Evolutionary conservation across 2,113 vertebrate genomes (phyloP).

Genomic region (Saguinus imperator): DNA sequence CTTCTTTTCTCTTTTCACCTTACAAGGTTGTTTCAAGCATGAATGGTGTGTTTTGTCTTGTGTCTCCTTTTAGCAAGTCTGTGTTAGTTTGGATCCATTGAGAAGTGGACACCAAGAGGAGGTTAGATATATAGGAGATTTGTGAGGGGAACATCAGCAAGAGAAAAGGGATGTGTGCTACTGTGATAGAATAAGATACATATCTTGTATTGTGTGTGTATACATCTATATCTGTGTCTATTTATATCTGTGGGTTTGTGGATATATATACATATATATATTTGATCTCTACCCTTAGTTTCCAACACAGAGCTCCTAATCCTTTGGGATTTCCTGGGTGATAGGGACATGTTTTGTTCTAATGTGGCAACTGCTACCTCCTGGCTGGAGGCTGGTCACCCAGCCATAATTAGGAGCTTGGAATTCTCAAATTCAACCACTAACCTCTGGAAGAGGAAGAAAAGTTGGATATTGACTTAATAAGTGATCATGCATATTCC

Average conservation of each 20-base stretch:
- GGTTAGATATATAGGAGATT: neutral
- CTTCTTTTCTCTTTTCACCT: neutral
- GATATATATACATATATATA: fast-evolving
- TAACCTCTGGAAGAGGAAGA: too few relatives aligned
- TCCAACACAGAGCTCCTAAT: too few relatives aligned
- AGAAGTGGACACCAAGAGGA: neutral
- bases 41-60: neutral
- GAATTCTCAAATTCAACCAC: fast-evolving
- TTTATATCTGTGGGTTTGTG: too few relatives aligned
- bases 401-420: neutral
- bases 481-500: neutral
- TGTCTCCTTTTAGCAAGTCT: neutral
- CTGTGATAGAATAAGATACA: too few relatives aligned
- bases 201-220: too few relatives aligned
- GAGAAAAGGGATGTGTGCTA: neutral
- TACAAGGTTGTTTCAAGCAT: neutral
- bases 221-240: too few relatives aligned
- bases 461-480: too few relatives aligned
- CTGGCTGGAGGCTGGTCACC: fast-evolving
- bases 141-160: fast-evolving
- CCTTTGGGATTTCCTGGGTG: neutral
- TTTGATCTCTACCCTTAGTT: neutral
- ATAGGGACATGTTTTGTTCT: neutral
- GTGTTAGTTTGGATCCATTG: neutral
- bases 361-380: too few relatives aligned